Evolutionary conservation across 1,140 invertebrate genomes (phyloP), one percentile per base, ranked within the genome.

Genomic region (Apocrypta bakeri): DNA sequence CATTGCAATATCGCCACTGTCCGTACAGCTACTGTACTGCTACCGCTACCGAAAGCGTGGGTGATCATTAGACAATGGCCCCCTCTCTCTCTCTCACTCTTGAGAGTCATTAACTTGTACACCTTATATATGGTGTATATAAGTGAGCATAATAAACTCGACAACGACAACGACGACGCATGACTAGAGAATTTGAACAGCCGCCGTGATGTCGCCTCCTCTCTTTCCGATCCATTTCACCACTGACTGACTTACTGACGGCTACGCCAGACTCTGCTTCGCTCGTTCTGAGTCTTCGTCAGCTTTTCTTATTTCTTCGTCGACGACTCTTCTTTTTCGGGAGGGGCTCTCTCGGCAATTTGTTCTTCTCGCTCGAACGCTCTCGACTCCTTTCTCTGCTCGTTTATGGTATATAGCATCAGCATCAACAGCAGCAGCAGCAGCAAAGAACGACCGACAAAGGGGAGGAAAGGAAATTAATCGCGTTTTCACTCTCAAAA

Each of bases 41-140:
- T 12, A 25, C 25, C 64, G 31, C 63, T 64, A 48, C 81, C 63
- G 74, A 68, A 79, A 85, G 82, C 84, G 86, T 88, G 72, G 87
- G 87, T 72, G 75, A 82, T 37, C 66, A 61, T 48, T 68, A 85
- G 85, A 88, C 88, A 88, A 88, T 88, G 83, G 82, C 64, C 76
- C 63, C 21, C n/a, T n/a, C n/a, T n/a, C n/a, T n/a, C n/a, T n/a
- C n/a, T n/a, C n/a, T n/a, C n/a, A n/a, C n/a, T n/a, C n/a, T n/a
- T n/a, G 72, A 82, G 42, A n/a, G 68, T 81, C 72, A 68, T 81
- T 81, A 81, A 81, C 72, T 81, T 42, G 31, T 48, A 56, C 33
- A 56, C 42, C 24, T 31, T 73, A 42, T 73, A 27, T 24, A 31
- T 63, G 56, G 21, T 56, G 17, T 24, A 48, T 56, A 56, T n/a